A percentile compares a stretch with the other conserved stretches of the same genome.
These are phyloP conservation scores for Heliopora coerulea DNA, from an alignment of 92 coral and sea anemone genomes.

Conservation along the genomic window DNA sequence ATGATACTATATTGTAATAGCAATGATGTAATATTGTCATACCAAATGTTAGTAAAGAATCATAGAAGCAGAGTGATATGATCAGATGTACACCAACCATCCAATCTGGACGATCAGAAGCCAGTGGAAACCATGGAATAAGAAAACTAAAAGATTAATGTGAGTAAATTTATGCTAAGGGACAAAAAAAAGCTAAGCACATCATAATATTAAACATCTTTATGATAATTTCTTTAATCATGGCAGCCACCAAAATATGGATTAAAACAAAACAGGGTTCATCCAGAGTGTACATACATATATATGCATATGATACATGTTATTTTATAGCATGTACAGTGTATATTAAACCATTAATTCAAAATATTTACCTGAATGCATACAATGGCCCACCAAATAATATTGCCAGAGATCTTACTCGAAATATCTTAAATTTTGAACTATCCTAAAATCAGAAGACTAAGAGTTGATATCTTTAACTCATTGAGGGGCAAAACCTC, in stretches of 20 bases:
- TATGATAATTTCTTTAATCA: too few relatives aligned
- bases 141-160: conserved; percentile 58
- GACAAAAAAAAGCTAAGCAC: not conserved
- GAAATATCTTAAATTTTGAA: conserved; percentile 69
- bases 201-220: too few relatives aligned
- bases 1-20: not conserved
- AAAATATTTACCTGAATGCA: conserved; percentile 69
- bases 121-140: conserved; percentile 92
- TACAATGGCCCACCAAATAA: conserved; percentile 84
- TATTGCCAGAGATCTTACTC: conserved; percentile 80
- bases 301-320: too few relatives aligned
- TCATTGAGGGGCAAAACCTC: too few relatives aligned
- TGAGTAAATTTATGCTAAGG: not conserved
- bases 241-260: too few relatives aligned
- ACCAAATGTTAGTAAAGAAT: conserved; percentile 94
- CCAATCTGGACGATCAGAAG: conserved; percentile 71
- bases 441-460: conserved; percentile 61
- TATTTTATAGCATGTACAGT: too few relatives aligned
- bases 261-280: too few relatives aligned
- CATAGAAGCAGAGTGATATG: conserved; percentile 86
- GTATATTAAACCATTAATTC: too few relatives aligned
- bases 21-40: conserved; percentile 14
- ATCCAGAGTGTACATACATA: too few relatives aligned
- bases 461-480: not conserved
- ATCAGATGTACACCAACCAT: conserved; percentile 89